Evolutionary conservation across 2,113 vertebrate genomes (phyloP), one percentile per base, ranked within the genome.

Genomic region (Anolis carolinensis): DNA sequence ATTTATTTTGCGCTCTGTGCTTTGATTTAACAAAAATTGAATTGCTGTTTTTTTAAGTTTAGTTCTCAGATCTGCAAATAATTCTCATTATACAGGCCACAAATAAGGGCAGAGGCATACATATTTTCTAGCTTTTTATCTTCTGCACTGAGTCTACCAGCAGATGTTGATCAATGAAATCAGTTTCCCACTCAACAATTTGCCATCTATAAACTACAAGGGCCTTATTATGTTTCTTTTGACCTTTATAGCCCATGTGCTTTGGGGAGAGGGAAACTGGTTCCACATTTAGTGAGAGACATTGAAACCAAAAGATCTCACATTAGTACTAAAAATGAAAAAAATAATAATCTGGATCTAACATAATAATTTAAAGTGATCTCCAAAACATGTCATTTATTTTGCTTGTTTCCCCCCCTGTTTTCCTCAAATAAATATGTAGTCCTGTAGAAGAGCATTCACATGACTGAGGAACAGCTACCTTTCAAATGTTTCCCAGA

Each of bases 1-100:
- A 30, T 71, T 78, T 59, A 30, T 59, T 77, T 70, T 87, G 48
- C 48, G n/a, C 2, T n/a, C 62, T 18, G 23, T 39, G 50, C 67
- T 68, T 78, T 55, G 55, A 23, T 77, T 82, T 77, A 44, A 39
- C 13, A 32, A 2, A n/a, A 68, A 25, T 13, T 27, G 30, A 74
- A 82, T 82, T 39, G 48, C 20, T 36, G 50, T 1, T 27, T 27
- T 65, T 68, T 87, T 82, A 55, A 68, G 32, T 70, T 27, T 44
- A 59, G 32, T 82, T 77, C 27, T 62, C 62, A 82, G 50, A 67
- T 48, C 48, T 82, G 65, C 16, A 55, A 82, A 87, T 68, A 39
- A 32, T 32, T 87, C 73, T 50, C 34, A 55, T 59, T 27, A 68
- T 68, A 82, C 67, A 55, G 76, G 48, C 39, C 44, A 81, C 21